Evolutionary conservation across 2,888 invertebrate genomes (phyloP).

Genomic region (Sphaerophoria rueppellii): DNA sequence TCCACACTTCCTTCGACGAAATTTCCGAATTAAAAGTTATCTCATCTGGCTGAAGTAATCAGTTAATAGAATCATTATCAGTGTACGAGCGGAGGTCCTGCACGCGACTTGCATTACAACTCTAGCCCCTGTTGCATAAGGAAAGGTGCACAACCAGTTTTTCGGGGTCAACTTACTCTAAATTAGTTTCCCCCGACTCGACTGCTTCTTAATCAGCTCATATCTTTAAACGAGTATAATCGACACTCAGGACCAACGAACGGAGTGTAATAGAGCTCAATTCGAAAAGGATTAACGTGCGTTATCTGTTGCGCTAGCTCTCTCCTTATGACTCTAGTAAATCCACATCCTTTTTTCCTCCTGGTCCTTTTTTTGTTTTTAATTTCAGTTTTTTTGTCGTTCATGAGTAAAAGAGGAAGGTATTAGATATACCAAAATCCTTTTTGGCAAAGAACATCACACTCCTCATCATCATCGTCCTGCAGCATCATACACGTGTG

Average conservation of each 20-base stretch:
- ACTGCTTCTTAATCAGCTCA: background rate
- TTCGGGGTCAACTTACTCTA: constrained; percentile 77
- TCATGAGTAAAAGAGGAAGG: constrained; percentile 38
- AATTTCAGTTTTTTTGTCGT: background rate
- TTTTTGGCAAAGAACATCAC: constrained; percentile 59
- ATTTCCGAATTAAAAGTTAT: constrained; percentile 57
- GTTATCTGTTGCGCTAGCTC: constrained; percentile 70
- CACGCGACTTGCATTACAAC: constrained; percentile 71
- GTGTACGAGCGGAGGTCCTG: constrained; percentile 41
- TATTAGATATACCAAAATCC: constrained; percentile 68
- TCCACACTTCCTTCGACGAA: background rate
- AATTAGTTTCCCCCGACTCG: constrained; percentile 76
- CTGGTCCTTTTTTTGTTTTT: constrained; percentile 7
- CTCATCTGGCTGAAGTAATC: constrained; percentile 68
- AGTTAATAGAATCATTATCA: constrained; percentile 73
- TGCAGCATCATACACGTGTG: constrained; percentile 22
- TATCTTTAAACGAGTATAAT: background rate
- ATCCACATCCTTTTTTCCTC: constrained; percentile 43
- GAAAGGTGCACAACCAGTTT: constrained; percentile 32
- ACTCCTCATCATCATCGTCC: background rate
- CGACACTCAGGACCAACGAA: constrained; percentile 1
- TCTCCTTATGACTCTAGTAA: constrained; percentile 22
- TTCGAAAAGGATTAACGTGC: constrained; percentile 60
- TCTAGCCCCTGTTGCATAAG: constrained; percentile 51
- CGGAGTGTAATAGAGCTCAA: constrained; percentile 17